Conservation (phyloP, 2,888 invertebrate species). For the Scaptodrosophila latifasciaeformis region DNA sequence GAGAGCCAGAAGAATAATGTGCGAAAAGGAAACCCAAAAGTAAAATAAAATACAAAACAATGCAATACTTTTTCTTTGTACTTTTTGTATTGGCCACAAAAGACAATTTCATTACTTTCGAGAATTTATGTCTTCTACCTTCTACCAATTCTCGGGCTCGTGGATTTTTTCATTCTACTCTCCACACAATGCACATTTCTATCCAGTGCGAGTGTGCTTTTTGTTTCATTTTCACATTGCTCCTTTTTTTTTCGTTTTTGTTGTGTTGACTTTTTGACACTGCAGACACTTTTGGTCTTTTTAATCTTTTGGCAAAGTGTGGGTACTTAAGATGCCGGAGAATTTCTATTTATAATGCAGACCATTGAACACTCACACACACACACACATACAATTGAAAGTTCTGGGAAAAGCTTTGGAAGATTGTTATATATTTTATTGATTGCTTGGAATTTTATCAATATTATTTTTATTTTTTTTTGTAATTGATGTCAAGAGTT, state of each 20-base stretch:
- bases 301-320: conserved; percentile 35
- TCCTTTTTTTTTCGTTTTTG: not conserved
- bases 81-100: conserved; percentile 39
- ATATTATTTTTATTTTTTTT: not conserved
- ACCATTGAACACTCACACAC: conserved; percentile 25
- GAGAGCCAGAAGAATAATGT: conserved; percentile 21
- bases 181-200: not conserved
- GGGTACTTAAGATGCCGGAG: conserved; percentile 20
- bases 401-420: too few species aligned
- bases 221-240: conserved; percentile 9
- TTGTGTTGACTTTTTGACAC: too few species aligned
- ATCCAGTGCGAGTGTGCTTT: not conserved
- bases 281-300: conserved; percentile 26
- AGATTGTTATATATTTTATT: too few species aligned
- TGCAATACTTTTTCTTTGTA: not conserved
- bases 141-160: conserved; percentile 11
- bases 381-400: too few species aligned
- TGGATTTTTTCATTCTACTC: conserved; percentile 10
- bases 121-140: conserved; percentile 39
- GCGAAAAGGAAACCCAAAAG: conserved; percentile 44
- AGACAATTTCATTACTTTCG: conserved; percentile 47
- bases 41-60: too few species aligned
- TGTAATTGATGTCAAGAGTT: not conserved
- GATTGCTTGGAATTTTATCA: not conserved
- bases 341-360: conserved; percentile 9